phyloP scores from a whole-genome alignment of 2,113 vertebrate genomes.

The Halichoerus grypus region DNA sequence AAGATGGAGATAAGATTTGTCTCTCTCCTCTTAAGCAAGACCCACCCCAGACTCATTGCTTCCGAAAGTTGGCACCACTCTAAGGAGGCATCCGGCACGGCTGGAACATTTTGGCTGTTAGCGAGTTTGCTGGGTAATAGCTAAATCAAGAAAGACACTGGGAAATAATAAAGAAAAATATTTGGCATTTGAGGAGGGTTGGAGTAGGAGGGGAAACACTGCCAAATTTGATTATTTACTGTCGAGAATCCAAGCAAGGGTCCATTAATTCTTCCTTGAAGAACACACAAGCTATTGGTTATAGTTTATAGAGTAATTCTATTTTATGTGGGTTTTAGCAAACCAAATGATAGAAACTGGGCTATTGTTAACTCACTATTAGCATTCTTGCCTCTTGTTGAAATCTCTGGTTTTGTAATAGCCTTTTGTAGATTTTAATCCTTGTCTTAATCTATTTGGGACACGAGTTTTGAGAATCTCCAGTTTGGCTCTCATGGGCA shows the following conservation, averaged over 20 bases:
- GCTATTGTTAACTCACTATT: conserved; percentile 70
- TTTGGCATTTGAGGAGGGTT: conserved; percentile 69
- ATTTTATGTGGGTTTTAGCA: conserved; percentile 75
- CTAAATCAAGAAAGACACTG: conserved; percentile 75
- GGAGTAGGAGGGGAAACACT: conserved; percentile 54
- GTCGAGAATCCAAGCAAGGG: conserved; percentile 66
- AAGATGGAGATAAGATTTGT: conserved; percentile 73
- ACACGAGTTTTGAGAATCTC: conserved; percentile 72
- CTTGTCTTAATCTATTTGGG: conserved; percentile 83
- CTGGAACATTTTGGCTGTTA: conserved; percentile 63
- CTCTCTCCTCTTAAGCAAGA: conserved; percentile 71
- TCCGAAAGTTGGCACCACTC: conserved; percentile 69
- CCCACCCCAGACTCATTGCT: conserved; percentile 36
- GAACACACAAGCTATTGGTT: conserved; percentile 53
- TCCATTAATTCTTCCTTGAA: conserved; percentile 75
- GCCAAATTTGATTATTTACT: conserved; percentile 81
- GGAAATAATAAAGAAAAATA: conserved; percentile 75
- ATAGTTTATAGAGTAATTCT: conserved; percentile 72
- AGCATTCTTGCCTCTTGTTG: conserved; percentile 80
- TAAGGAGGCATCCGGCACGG: conserved; percentile 64
- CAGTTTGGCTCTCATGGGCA: conserved; percentile 68
- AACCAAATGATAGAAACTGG: conserved; percentile 68
- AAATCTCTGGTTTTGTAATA: conserved; percentile 82
- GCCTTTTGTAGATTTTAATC: conserved; percentile 83
- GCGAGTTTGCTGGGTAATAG: conserved; percentile 75